Conservation (phyloP, 2,888 invertebrate species). For the Phaedon cochleariae region DNA sequence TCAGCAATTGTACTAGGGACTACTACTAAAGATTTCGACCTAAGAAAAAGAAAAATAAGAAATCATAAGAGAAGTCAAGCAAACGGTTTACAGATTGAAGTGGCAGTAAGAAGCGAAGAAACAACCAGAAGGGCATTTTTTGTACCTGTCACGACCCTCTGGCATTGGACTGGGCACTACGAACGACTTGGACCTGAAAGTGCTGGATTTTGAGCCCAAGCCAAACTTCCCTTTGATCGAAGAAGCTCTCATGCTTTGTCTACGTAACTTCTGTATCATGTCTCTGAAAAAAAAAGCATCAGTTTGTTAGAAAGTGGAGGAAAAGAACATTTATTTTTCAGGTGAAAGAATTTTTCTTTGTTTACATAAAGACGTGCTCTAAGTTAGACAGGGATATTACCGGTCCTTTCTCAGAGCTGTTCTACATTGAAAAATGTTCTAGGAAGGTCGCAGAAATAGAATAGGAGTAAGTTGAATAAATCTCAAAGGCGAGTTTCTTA, state of each 20-base stretch:
- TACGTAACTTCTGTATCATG: conserved; percentile 88
- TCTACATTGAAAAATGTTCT: too few relatives aligned
- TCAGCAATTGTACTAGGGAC: conserved; percentile 36
- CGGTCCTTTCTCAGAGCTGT: too few relatives aligned
- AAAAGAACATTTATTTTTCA: not conserved
- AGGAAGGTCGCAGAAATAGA: too few relatives aligned
- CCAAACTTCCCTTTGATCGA: conserved; percentile 83
- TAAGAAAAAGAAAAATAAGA: conserved; percentile 32
- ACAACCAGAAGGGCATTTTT: conserved; percentile 5
- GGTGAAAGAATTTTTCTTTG: too few relatives aligned
- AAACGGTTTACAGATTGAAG: conserved; percentile 6
- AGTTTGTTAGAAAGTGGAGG: too few relatives aligned
- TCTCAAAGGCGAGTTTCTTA: too few relatives aligned
- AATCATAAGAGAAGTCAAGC: conserved; percentile 21
- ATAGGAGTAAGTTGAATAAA: too few relatives aligned
- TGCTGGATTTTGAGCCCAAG: conserved; percentile 68
- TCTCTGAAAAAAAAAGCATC: conserved; percentile 70
- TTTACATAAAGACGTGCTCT: too few relatives aligned
- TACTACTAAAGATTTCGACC: conserved; percentile 44
- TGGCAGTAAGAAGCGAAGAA: not conserved
- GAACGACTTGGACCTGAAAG: conserved; percentile 80
- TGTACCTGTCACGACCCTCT: conserved; percentile 63
- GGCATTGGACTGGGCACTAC: conserved; percentile 75
- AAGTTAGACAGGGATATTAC: too few relatives aligned
- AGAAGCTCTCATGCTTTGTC: conserved; percentile 83